Conservation (phyloP, 1,140 invertebrate genomes). For the Tetranychus urticae region DNA sequence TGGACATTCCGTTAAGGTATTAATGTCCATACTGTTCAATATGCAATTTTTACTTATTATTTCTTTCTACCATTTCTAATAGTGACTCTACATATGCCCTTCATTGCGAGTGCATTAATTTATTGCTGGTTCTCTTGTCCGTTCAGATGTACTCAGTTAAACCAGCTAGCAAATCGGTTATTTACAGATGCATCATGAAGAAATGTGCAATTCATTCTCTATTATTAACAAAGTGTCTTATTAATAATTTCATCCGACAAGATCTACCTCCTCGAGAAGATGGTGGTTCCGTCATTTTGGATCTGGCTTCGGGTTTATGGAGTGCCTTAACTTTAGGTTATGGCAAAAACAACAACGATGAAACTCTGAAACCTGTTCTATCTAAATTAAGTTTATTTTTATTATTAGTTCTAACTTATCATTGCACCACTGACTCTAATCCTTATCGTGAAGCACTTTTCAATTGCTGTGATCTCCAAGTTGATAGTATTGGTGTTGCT, state of each 20-base stretch:
- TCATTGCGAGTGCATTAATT: conserved; percentile 66
- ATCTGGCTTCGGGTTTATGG: conserved; percentile 60
- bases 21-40: neutral
- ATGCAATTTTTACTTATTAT: neutral
- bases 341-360: conserved; percentile 25
- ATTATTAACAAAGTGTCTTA: conserved; percentile 44
- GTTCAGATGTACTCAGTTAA: conserved; percentile 57
- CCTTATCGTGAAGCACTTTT: conserved; percentile 64
- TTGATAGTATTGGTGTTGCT: conserved; percentile 18
- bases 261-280: conserved; percentile 35
- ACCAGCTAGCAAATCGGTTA: conserved; percentile 33
- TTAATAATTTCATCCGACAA: conserved; percentile 53
- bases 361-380: conserved; percentile 34
- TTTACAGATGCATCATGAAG: conserved; percentile 31
- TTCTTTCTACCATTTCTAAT: conserved; percentile 19
- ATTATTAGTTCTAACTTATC: conserved; percentile 65
- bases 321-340: conserved; percentile 38
- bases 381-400: conserved; percentile 69
- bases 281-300: conserved; percentile 55
- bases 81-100: conserved; percentile 68
- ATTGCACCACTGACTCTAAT: conserved; percentile 40
- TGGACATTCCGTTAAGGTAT: conserved; percentile 39
- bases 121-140: conserved; percentile 56
- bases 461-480: conserved; percentile 13
- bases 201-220: conserved; percentile 36